These are phyloP conservation scores for Drosophila sordidapex DNA, from an alignment of 2,888 invertebrate species.

Conservation along the genomic window DNA sequence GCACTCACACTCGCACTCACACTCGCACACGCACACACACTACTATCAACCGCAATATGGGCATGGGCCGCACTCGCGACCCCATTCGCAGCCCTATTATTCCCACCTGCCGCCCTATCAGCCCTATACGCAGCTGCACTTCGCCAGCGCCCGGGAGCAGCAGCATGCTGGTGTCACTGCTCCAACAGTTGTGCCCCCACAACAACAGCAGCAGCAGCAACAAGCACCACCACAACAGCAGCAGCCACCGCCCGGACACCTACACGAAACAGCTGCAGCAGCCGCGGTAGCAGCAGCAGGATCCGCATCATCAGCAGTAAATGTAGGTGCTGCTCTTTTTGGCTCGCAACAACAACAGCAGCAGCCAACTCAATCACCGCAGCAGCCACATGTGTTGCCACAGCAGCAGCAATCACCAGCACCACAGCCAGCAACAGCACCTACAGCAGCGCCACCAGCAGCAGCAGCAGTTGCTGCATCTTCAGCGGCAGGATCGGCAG, in stretches of 20 bases:
- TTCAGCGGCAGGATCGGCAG: constrained; percentile 40
- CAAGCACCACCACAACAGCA: constrained; percentile 65
- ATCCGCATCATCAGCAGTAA: constrained; percentile 25
- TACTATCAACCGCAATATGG: constrained; percentile 85
- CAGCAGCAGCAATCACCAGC: constrained; percentile 42
- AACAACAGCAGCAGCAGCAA: constrained; percentile 49
- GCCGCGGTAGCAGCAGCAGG: constrained; percentile 26
- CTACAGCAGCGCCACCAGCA: constrained; percentile 34
- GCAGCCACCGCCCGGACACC: constrained; percentile 57
- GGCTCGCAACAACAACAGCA: constrained; percentile 46
- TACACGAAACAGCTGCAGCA: constrained; percentile 49
- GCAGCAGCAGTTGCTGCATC: constrained; percentile 40
- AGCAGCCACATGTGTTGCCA: constrained; percentile 37
- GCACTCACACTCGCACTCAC: constrained; percentile 83
- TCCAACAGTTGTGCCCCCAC: constrained; percentile 73
- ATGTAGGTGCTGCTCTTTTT: constrained; percentile 43
- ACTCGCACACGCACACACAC: constrained; percentile 83
- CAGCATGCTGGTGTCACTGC: constrained; percentile 67
- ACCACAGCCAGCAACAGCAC: constrained; percentile 35
- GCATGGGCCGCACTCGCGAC: constrained; percentile 82
- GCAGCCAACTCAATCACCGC: constrained; percentile 13
- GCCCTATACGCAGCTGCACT: constrained; percentile 70
- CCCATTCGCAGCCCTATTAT: constrained; percentile 81
- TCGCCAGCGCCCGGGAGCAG: constrained; percentile 45
- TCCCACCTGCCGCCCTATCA: constrained; percentile 84